These are phyloP conservation scores for Cyanistes caeruleus DNA, from an alignment of 2,113 vertebrate genomes.

Conservation along the genomic window DNA sequence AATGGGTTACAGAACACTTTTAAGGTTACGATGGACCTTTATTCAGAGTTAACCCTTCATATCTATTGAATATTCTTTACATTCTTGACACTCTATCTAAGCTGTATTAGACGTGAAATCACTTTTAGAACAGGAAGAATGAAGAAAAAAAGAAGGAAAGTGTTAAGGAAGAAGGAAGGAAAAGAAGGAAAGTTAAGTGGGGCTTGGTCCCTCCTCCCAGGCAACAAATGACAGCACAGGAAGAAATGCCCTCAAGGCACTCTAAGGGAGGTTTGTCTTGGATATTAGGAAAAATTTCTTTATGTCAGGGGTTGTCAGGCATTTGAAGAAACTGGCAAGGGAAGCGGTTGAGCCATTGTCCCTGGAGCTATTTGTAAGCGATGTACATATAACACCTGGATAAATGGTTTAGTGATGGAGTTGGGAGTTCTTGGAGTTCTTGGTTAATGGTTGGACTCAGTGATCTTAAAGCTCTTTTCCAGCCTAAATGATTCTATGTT, in stretches of 20 bases:
- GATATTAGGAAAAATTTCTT: not conserved
- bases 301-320: not conserved
- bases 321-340: not conserved
- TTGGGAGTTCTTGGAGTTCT: not conserved
- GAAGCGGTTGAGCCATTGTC: not conserved
- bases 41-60: not conserved
- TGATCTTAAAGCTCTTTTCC: not conserved
- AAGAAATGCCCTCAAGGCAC: not conserved
- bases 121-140: not conserved
- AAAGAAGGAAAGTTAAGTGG: accelerated
- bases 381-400: not conserved
- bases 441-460: accelerated
- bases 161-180: too few relatives aligned
- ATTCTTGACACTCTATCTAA: not conserved
- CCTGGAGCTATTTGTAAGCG: not conserved
- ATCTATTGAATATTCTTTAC: not conserved
- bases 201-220: accelerated
- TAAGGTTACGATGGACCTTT: not conserved
- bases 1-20: not conserved
- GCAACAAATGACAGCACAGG: not conserved
- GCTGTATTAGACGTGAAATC: not conserved
- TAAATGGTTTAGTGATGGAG: not conserved
- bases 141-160: not conserved
- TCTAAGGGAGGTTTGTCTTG: not conserved
- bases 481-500: not conserved